Evolutionary conservation across 2,113 vertebrate genomes (phyloP).

Genomic region (Hemiprocne comata): DNA sequence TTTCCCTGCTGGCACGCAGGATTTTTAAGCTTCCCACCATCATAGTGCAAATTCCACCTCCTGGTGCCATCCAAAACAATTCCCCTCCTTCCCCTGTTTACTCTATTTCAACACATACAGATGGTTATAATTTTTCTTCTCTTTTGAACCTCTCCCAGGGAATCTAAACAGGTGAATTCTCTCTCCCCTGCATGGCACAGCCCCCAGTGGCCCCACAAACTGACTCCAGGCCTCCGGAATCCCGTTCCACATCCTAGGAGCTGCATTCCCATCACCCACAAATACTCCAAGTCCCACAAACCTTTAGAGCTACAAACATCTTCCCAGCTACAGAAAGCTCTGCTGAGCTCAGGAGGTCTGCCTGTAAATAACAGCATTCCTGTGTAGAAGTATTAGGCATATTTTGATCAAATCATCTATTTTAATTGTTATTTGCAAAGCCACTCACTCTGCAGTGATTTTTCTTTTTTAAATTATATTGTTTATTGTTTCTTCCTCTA

Average conservation of each 20-base stretch:
- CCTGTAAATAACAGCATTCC: not conserved
- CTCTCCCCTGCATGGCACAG: not conserved
- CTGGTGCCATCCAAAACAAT: not conserved
- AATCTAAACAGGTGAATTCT: not conserved
- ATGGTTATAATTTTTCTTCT: not conserved
- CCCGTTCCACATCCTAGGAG: rapidly evolving
- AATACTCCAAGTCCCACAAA: not conserved
- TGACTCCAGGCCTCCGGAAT: rapidly evolving
- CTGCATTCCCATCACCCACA: not conserved
- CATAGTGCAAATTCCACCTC: not conserved
- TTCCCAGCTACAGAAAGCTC: not conserved
- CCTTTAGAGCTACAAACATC: not conserved
- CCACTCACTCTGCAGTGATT: not conserved
- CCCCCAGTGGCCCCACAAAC: not conserved
- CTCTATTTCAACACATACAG: not conserved
- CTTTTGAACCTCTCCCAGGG: not conserved
- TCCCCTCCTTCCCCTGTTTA: not conserved
- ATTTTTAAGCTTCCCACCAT: not conserved
- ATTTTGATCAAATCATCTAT: slow-evolving; percentile 1
- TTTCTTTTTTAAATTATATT: not conserved
- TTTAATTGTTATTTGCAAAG: slow-evolving; percentile 48
- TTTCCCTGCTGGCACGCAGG: not conserved
- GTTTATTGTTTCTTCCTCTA: not conserved
- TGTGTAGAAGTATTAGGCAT: not conserved
- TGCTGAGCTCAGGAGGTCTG: not conserved